Evolutionary conservation across 35 echinoderm and acorn worm species (phyloP), one percentile per base, ranked within the genome.

Genomic region (Acanthaster planci): DNA sequence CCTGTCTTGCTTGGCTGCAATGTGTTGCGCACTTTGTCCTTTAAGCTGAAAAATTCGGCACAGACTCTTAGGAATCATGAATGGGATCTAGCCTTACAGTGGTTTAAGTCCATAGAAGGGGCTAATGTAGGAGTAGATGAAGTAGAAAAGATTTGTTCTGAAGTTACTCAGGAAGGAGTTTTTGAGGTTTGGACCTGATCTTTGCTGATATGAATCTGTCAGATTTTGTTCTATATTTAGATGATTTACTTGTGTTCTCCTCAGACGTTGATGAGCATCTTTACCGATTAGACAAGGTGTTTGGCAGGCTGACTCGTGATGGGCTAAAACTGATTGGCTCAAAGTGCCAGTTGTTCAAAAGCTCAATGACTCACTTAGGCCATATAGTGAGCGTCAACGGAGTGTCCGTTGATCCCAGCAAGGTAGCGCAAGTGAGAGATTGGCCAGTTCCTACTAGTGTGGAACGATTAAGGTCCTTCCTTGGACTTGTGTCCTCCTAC

Each of bases 201-300:
- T n/a, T n/a, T n/a, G n/a, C n/a, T n/a, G n/a, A n/a, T 22, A 4
- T 91, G 22, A 91, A 86, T 38, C 38, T 79, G 39, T 39, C 72
- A 0, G 21, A 80, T 8, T 9, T 88, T 21, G 17, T 92, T 8
- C 6, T 92, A 8, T 92, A 92, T 64, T 67, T 92, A 27, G 90
- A 92, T 87, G 90, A 92, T 36, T 82, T 92, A 10, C 77, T 87
- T 0, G 42, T 92, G 0, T 92, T 92, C 52, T 86, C 64, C 0
- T 8, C 83, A 16, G 86, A 51, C 0, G 57, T 86, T 81, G 89
- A 92, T 14, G 84, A 78, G 72, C 89, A 92, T 58, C 31, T 92
- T 12, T 0, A 6, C 0, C 40, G 83, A 35, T 29, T 92, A 37
- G 77, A 87, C 35, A 37, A 34, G 16, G 84, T 92, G 3, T 92